Conservation (phyloP, 1,140 invertebrate genomes). For the Ostrea denselamellosa region DNA sequence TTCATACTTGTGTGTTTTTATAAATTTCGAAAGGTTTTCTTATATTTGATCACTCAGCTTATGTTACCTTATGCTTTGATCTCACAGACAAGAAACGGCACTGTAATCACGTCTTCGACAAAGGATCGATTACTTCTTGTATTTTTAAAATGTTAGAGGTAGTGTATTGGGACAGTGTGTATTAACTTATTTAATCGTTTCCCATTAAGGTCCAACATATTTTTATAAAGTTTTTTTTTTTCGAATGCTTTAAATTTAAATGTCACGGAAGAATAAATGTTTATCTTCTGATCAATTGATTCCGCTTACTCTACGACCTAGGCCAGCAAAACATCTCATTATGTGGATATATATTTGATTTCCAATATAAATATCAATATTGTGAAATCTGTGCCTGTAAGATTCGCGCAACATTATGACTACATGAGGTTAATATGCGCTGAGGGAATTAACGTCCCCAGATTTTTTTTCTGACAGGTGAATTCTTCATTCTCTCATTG, state of each 20-base stretch:
- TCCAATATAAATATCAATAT: conserved; percentile 24
- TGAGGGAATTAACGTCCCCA: not conserved
- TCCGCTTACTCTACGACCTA: not conserved
- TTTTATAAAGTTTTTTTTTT: not conserved
- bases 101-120: too few species aligned
- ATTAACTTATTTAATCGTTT: not conserved
- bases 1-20: too few species aligned
- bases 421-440: not conserved
- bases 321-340: not conserved
- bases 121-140: not conserved
- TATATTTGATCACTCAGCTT: too few species aligned
- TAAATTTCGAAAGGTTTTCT: too few species aligned
- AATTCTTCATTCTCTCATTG: not conserved
- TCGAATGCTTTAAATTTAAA: not conserved
- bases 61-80: too few species aligned
- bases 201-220: not conserved
- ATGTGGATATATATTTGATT: conserved; percentile 11
- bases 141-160: not conserved
- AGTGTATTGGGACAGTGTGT: not conserved
- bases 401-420: not conserved
- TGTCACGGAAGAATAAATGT: not conserved
- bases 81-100: too few species aligned
- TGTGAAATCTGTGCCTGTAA: not conserved
- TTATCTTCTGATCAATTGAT: conserved; percentile 9
- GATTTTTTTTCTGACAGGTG: not conserved